A percentile compares a stretch with the other conserved stretches of the same genome.
Conservation (phyloP, 2,113 vertebrate species). For the Colistium nudipinnis region DNA sequence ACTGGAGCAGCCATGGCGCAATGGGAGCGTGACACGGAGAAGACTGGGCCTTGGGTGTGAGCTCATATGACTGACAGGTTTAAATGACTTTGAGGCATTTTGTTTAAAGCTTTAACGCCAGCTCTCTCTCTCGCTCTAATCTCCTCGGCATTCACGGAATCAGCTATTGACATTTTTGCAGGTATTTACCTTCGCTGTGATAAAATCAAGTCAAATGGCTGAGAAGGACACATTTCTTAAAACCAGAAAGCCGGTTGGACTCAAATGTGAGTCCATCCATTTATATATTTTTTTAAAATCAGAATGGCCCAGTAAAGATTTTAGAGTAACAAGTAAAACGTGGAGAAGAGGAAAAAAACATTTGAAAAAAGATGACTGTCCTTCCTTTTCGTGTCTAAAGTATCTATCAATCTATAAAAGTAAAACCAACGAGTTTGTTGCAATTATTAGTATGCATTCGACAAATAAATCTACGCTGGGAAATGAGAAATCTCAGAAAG, state of each 20-base stretch:
- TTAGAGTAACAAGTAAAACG: background rate
- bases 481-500: constrained; percentile 4
- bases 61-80: constrained; percentile 34
- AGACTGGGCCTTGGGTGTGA: no score
- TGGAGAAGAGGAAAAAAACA: background rate
- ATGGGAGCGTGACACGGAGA: constrained; percentile 11
- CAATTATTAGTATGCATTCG: no score
- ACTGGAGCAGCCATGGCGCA: constrained; percentile 2
- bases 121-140: constrained; percentile 17
- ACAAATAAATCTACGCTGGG: no score
- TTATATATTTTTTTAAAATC: no score
- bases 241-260: background rate
- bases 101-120: constrained; percentile 24
- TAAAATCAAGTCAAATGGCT: constrained; percentile 1
- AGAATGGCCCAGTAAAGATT: background rate
- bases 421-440: no score
- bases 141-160: constrained; percentile 20
- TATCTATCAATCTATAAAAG: no score
- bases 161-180: constrained; percentile 30
- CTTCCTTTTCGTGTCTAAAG: no score
- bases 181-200: constrained; percentile 20
- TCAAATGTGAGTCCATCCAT: background rate
- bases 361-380: no score
- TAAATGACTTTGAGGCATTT: constrained; percentile 29
- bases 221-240: constrained; percentile 7